A percentile compares a stretch with the other conserved stretches of the same genome.
These are phyloP conservation scores for Pomatorhinus ruficollis DNA, from an alignment of 2,113 vertebrate species.

Conservation along the genomic window DNA sequence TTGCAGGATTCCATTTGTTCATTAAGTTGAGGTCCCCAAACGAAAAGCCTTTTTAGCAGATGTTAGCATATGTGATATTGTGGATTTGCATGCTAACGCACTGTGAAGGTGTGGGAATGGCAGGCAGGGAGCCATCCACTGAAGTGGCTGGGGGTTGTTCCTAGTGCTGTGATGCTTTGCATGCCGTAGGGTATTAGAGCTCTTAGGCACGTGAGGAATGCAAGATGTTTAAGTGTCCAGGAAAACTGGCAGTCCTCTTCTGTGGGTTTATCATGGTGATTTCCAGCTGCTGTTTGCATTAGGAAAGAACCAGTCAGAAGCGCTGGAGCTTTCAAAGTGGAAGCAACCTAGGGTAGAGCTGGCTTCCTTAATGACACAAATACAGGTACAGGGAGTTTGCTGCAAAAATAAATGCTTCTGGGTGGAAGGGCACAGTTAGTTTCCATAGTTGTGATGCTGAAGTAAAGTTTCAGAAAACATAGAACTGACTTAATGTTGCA, in stretches of 20 bases:
- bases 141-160: background rate
- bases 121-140: background rate
- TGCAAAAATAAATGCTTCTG: background rate
- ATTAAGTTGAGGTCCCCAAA: background rate
- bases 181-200: background rate
- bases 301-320: background rate
- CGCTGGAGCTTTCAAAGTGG: background rate
- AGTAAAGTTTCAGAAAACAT: background rate
- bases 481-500: background rate
- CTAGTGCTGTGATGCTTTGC: background rate
- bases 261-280: background rate
- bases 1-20: background rate
- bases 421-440: background rate
- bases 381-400: background rate
- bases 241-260: background rate
- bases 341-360: background rate
- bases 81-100: background rate
- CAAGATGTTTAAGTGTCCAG: background rate
- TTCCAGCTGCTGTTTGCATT: background rate
- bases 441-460: background rate
- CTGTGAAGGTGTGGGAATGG: background rate
- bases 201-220: background rate
- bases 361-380: background rate
- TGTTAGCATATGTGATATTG: background rate
- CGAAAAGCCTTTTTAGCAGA: background rate